These are phyloP conservation scores for Diarsia brunnea DNA, from an alignment of 2,888 invertebrate species.

Conservation along the genomic window DNA sequence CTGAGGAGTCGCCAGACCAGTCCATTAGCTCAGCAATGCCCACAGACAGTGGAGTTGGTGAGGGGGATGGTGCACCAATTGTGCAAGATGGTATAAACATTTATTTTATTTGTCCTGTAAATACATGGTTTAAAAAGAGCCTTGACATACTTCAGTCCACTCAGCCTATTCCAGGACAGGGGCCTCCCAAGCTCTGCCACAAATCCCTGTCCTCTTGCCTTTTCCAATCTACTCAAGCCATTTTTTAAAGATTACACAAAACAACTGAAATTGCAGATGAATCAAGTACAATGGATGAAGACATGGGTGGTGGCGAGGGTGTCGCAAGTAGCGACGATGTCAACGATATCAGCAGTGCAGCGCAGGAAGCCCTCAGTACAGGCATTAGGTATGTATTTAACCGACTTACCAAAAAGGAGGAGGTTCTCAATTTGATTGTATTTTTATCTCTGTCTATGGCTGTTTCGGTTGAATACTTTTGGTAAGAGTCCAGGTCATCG, in stretches of 20 bases:
- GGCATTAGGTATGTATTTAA: conserved; percentile 82
- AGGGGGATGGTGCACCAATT: conserved; percentile 83
- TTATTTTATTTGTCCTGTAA: not conserved
- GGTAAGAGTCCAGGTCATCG: too few relatives aligned
- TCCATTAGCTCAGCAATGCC: conserved; percentile 89
- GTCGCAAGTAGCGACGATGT: conserved; percentile 90
- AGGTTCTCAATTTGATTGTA: too few relatives aligned
- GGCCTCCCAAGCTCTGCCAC: not conserved
- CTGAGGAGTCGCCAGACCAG: conserved; percentile 89
- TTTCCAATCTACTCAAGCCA: not conserved
- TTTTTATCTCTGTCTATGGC: too few relatives aligned
- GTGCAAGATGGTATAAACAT: conserved; percentile 83
- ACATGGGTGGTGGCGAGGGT: conserved; percentile 88
- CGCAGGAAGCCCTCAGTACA: conserved; percentile 84
- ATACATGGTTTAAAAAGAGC: not conserved
- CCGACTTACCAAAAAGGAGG: too few relatives aligned
- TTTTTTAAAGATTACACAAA: not conserved
- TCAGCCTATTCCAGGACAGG: not conserved
- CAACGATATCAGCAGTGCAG: conserved; percentile 88
- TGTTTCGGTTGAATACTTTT: too few relatives aligned
- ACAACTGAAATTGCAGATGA: conserved; percentile 77
- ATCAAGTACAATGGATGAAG: conserved; percentile 89
- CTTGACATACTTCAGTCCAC: not conserved
- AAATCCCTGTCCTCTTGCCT: not conserved
- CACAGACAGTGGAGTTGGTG: conserved; percentile 82